Evolutionary conservation across 1,140 invertebrate genomes (phyloP), one percentile per base, ranked within the genome.

Genomic region (Gryllus bimaculatus): DNA sequence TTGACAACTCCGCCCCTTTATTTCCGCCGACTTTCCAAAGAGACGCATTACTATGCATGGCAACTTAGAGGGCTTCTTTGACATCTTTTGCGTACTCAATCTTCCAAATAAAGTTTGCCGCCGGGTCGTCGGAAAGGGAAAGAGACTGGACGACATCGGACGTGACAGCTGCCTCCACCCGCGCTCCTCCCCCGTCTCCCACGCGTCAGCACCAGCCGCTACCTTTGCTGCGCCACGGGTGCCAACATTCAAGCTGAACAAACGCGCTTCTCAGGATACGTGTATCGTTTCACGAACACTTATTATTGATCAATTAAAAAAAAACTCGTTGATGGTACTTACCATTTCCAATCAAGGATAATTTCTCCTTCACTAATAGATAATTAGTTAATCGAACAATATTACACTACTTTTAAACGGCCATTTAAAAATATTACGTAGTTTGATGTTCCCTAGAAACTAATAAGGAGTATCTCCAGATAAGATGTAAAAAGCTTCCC

Each of bases 41-140:
- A 66, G 54, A 66, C 54, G 18, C 54, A 66, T 66, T 66, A 66
- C 54, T 66, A 66, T 66, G 54, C 54, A 66, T 66, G 54, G 54
- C 54, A 66, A 66, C 54, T 66, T 66, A 66, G 54, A 66, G 54
- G 54, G 54, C 18, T 66, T 66, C 54, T 66, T 18, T 66, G 54
- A 66, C 54, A 66, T 66, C 54, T 66, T 66, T 66, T 18, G 54
- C 18, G 18, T 66, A 66, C 54, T 66, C 54, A 66, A 66, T 66
- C 54, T 66, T 66, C 54, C 54, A 66, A 66, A 66, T 66, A 66
- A 66, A 66, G 54, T 66, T 66, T 66, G 1, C 10, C 10, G 54
- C 54, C 10, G 54, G 54, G 54, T 10, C 54, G 10, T 2, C 54
- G 54, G 10, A 13, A 18, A 18, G 54, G 10, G 54, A 66, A 66